Conservation (phyloP, 2,797 vertebrate genomes). For the Pteronotus mesoamericanus region DNA sequence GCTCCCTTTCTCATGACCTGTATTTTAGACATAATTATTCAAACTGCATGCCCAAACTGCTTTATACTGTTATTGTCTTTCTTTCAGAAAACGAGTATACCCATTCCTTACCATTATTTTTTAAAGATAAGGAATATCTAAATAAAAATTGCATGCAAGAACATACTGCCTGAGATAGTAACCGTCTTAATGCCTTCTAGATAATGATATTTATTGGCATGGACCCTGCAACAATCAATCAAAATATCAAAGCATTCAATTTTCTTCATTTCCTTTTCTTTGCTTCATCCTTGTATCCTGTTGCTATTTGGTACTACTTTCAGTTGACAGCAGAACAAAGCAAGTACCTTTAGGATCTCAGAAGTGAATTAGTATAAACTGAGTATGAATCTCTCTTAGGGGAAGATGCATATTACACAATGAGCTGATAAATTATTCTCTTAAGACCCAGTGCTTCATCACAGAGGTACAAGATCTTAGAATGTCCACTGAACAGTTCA, state of each 20-base stretch:
- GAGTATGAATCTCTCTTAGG: background rate
- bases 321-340: constrained; percentile 23
- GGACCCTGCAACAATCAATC: background rate
- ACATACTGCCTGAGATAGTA: background rate
- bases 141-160: background rate
- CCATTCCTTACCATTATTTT: background rate
- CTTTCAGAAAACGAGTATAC: background rate
- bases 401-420: constrained; percentile 24
- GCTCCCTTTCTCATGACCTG: background rate
- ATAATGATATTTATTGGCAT: constrained; percentile 35
- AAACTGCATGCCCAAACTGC: background rate
- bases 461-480: background rate
- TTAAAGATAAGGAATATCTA: background rate
- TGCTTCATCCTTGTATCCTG: background rate
- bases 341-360: constrained; percentile 20
- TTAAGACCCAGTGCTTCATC: constrained; percentile 28
- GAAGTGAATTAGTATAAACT: constrained; percentile 61
- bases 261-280: constrained; percentile 22
- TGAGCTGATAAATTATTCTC: constrained; percentile 54
- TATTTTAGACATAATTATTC: background rate
- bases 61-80: background rate
- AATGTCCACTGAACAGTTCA: background rate
- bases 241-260: constrained; percentile 16
- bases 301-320: constrained; percentile 5
- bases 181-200: background rate